Evolutionary conservation across 2,797 vertebrate species (phyloP).

Genomic region (Tenualosa ilisha): DNA sequence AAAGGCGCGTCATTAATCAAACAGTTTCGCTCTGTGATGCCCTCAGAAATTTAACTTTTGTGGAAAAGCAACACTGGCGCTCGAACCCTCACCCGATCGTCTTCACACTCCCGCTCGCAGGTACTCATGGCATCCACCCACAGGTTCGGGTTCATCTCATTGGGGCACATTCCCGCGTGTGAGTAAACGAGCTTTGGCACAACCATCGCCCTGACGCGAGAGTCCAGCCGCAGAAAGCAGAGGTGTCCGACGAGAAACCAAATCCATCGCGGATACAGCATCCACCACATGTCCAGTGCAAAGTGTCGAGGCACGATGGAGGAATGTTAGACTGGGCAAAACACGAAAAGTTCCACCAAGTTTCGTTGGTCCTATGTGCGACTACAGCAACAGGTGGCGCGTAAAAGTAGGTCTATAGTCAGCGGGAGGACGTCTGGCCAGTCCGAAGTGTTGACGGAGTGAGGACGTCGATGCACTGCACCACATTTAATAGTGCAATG

Average conservation of each 20-base stretch:
- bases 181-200: slow-evolving; percentile 87
- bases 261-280: slow-evolving; percentile 82
- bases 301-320: slow-evolving; percentile 10
- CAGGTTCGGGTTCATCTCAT: slow-evolving; percentile 98
- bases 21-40: neutral
- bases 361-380: neutral
- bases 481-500: slow-evolving; percentile 61
- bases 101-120: slow-evolving; percentile 92
- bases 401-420: slow-evolving; percentile 22
- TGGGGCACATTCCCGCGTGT: slow-evolving; percentile 95
- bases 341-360: neutral
- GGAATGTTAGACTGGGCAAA: slow-evolving; percentile 4
- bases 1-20: slow-evolving; percentile 12
- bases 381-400: slow-evolving; percentile 18
- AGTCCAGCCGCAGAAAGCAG: slow-evolving; percentile 70
- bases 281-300: slow-evolving; percentile 80
- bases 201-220: slow-evolving; percentile 73
- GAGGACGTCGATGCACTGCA: slow-evolving; percentile 56
- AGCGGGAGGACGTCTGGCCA: slow-evolving; percentile 43
- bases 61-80: neutral
- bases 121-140: slow-evolving; percentile 99
- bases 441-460: slow-evolving; percentile 39
- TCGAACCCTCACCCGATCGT: slow-evolving; percentile 86
- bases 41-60: neutral
- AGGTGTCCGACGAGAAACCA: slow-evolving; percentile 80